Base-by-base conservation (phyloP, 2,113 vertebrate genomes). In the Anolis sagrei region DNA sequence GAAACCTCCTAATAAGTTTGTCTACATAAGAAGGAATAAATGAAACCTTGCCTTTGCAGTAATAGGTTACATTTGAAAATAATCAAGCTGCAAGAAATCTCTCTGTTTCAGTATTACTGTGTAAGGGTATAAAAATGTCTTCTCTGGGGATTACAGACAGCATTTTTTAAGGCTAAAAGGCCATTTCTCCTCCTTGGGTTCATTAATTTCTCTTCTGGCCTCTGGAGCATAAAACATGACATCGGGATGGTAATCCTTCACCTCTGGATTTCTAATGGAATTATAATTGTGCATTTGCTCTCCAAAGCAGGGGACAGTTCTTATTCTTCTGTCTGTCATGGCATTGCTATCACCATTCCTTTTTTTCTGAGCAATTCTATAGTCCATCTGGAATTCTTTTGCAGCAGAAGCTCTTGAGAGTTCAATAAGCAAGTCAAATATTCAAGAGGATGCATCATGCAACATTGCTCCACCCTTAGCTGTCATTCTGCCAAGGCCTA, bases 401-500 rank as follows among this genome's bases (percentile, higher is more conserved):
- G 79, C 81, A 91, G 81, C 10, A 62, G 84, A 32, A 78, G 11
- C 51, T 69, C 21, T 66, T 66, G 70, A 84, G 84, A 82, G 29
- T 80, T 64, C 14, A 86, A n/a, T 2, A 61, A 76, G 79, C 66
- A 21, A 84, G 29, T 3, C 61, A 73, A 34, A 84, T 7, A 73
- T 23, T n/a, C 76, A 82, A 79, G 79, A 0, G 2, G 44, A 49
- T 0, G 4, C n/a, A 86, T 36, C 0, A 0, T 48, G 10, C 58
- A 34, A 61, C 0, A 0, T 14, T 81, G 36, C 27, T 83, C 34
- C n/a, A 75, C 18, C 54, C 87, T 5, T 25, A 72, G 11, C 18
- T 92, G 5, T 89, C 73, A 82, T 69, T 66, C 36, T 87, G 44
- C 76, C 62, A 74, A 36, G 36, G 44, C 14, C 58, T 89, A 70